A percentile compares a stretch with the other conserved stretches of the same genome.
Conservation (phyloP, 2,888 invertebrate genomes). For the Osmoderma eremita region DNA sequence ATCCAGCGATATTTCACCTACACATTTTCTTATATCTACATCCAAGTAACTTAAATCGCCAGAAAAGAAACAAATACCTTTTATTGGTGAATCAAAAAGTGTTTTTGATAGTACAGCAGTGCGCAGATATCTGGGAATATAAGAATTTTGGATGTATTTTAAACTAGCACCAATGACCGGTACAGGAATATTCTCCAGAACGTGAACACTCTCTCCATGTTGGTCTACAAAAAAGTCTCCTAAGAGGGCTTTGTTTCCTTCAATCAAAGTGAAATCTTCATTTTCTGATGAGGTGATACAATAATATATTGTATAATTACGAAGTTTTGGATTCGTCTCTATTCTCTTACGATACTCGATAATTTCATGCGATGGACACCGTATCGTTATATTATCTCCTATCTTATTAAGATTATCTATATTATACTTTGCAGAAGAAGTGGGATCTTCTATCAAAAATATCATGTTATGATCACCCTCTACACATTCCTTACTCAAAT, state of each 20-base stretch:
- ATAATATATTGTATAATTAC: background rate
- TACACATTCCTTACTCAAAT: background rate
- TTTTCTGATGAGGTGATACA: background rate
- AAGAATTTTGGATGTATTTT: background rate
- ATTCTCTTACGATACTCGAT: background rate
- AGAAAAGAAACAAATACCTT: too few relatives aligned
- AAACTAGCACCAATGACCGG: background rate
- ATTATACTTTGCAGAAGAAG: too few relatives aligned
- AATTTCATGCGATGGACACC: background rate
- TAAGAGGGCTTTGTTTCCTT: background rate
- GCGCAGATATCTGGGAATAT: background rate
- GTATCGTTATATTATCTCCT: background rate
- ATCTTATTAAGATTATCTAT: background rate
- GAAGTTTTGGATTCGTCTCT: background rate
- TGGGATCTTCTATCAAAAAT: background rate
- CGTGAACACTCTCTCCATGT: background rate
- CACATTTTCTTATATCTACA: too few relatives aligned
- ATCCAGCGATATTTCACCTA: too few relatives aligned
- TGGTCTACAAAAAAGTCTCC: conserved; percentile 6
- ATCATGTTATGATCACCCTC: background rate
- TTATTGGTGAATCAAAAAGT: too few relatives aligned
- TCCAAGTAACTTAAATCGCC: too few relatives aligned
- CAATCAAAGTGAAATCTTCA: background rate
- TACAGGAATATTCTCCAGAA: background rate
- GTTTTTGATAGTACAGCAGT: too few relatives aligned